Conservation (phyloP, 2,113 vertebrate species). For the Oryzias melastigma region DNA sequence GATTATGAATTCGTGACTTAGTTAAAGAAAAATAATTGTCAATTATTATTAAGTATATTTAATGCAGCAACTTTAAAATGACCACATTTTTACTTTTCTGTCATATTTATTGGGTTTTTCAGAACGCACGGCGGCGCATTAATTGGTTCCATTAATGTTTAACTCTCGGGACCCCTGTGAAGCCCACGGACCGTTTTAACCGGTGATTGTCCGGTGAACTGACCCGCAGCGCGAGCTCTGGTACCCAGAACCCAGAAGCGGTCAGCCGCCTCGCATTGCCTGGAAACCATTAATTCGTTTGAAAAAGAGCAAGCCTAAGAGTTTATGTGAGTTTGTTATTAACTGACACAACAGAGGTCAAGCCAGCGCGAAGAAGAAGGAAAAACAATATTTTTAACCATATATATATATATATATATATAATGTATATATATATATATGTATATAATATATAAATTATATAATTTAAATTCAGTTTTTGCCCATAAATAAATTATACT, state of each 20-base stretch:
- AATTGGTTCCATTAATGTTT: constrained; percentile 50
- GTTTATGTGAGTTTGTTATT: constrained; percentile 52
- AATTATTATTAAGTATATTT: no score
- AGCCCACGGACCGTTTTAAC: constrained; percentile 15
- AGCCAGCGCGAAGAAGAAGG: neutral
- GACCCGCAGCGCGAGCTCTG: constrained; percentile 45
- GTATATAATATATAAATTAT: neutral
- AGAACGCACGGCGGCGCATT: constrained; percentile 22
- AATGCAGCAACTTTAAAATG: no score
- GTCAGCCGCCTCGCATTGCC: constrained; percentile 18
- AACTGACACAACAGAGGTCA: constrained; percentile 30
- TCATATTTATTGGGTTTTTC: no score
- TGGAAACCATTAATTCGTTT: constrained; percentile 39
- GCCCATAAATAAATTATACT: neutral
- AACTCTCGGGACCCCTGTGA: constrained; percentile 34
- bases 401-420: neutral
- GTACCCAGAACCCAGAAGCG: constrained; percentile 42
- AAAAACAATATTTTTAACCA: no score
- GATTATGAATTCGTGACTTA: no score
- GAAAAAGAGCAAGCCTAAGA: constrained; percentile 15
- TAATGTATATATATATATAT: neutral
- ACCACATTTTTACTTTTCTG: no score
- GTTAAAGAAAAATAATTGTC: no score
- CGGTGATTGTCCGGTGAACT: constrained; percentile 46
- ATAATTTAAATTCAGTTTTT: neutral